Conservation (phyloP, 37 sponge, comb jelly and placozoan genomes). For the Chondrilla cf. caribensis region DNA sequence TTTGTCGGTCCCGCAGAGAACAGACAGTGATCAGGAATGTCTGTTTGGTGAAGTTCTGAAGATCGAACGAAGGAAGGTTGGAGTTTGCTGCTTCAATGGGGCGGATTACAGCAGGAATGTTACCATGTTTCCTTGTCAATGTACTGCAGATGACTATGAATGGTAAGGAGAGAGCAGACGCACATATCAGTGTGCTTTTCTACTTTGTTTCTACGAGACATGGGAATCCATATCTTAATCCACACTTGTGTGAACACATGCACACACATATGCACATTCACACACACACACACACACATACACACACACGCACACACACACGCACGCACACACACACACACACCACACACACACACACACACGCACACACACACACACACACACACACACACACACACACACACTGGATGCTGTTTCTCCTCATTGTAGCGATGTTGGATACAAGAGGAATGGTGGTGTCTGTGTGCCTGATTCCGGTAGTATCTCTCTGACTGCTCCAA, state of each 20-base stretch:
- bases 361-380: conserved; percentile 5
- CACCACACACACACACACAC: conserved; percentile 2
- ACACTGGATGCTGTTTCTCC: too few species aligned
- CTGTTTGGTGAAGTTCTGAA: conserved; percentile 59
- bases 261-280: not conserved
- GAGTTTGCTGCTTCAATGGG: conserved; percentile 72
- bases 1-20: too few species aligned
- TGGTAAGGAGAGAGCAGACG: conserved; percentile 50
- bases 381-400: not conserved
- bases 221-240: not conserved
- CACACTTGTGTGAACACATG: not conserved
- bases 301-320: conserved; percentile 21
- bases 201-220: not conserved
- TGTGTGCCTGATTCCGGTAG: too few species aligned
- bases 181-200: too few species aligned
- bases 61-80: conserved; percentile 59
- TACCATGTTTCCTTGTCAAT: conserved; percentile 46
- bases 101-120: conserved; percentile 40
- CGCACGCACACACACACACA: conserved; percentile 29
- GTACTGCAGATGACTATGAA: conserved; percentile 81
- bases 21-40: conserved; percentile 39
- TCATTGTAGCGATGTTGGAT: too few species aligned
- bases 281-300: conserved; percentile 14
- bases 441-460: too few species aligned
- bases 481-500: too few species aligned